Evolutionary conservation across 2,797 vertebrate genomes (phyloP).

Genomic region (Poliocrania exsul): DNA sequence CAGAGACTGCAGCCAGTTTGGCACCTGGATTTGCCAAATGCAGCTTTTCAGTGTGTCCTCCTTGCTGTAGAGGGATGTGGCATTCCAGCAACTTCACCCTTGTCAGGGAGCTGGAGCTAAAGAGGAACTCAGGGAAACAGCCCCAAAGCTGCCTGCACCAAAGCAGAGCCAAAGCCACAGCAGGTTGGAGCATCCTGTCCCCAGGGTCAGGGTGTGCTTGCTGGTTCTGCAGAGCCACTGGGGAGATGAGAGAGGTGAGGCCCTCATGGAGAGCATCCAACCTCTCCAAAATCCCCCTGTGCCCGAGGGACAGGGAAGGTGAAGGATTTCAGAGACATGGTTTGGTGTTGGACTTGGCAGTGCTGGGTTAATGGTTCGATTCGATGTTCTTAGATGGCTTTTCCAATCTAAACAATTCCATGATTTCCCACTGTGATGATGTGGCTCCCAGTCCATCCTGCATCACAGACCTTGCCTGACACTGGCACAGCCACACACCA

Average conservation of each 20-base stretch:
- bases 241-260: neutral
- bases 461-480: neutral
- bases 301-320: neutral
- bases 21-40: neutral
- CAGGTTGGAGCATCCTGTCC: neutral
- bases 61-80: neutral
- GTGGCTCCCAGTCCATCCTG: neutral
- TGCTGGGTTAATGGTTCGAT: neutral
- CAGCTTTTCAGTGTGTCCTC: neutral
- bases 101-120: neutral
- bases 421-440: neutral
- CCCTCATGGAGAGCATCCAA: neutral
- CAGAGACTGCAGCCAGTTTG: neutral
- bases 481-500: neutral
- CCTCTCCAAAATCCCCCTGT: neutral
- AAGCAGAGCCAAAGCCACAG: neutral
- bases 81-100: neutral
- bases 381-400: neutral
- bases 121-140: neutral
- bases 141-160: neutral
- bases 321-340: neutral
- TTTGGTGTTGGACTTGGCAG: neutral
- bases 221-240: accelerated
- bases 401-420: neutral
- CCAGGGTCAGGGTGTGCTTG: accelerated